Percentiles rank a stretch among this genome's conserved stretches.
Evolutionary conservation across 2,888 invertebrate species (phyloP).

Genomic region (Epirrhoe alternata): DNA sequence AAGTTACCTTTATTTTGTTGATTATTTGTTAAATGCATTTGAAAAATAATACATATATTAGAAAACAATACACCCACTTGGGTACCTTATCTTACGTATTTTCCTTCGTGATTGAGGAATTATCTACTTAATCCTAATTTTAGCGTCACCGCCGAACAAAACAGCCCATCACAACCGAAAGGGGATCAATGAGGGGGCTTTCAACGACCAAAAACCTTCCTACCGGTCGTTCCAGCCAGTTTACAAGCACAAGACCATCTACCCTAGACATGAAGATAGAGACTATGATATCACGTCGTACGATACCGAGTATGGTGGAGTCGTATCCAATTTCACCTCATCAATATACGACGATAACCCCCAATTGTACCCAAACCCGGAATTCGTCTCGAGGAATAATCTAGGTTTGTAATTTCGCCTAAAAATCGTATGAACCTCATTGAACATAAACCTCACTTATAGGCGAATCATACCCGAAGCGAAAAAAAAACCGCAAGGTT

Average conservation of each 20-base stretch:
- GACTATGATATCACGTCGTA: slow-evolving; percentile 79
- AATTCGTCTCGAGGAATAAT: slow-evolving; percentile 69
- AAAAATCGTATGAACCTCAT: too few species aligned
- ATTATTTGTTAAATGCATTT: too few species aligned
- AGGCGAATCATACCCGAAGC: too few species aligned
- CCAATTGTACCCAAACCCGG: slow-evolving; percentile 79
- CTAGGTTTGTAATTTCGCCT: slow-evolving; percentile 69
- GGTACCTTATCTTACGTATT: too few species aligned
- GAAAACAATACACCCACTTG: too few species aligned
- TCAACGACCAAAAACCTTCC: slow-evolving; percentile 67
- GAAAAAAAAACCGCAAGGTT: too few species aligned
- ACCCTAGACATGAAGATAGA: slow-evolving; percentile 68
- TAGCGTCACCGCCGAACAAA: slow-evolving; percentile 68
- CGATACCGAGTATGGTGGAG: slow-evolving; percentile 78
- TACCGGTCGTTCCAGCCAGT: slow-evolving; percentile 76
- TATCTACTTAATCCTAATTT: slow-evolving; percentile 41
- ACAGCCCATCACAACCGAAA: slow-evolving; percentile 65
- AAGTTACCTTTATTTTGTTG: too few species aligned
- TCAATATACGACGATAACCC: slow-evolving; percentile 81
- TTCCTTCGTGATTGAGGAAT: too few species aligned
- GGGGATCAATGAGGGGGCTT: slow-evolving; percentile 61
- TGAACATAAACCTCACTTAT: too few species aligned
- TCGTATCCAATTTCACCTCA: slow-evolving; percentile 80
- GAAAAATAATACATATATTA: too few species aligned
- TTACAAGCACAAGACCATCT: slow-evolving; percentile 68